These are phyloP conservation scores for Athalia circularis DNA, from an alignment of 2,888 invertebrate species.

Conservation along the genomic window DNA sequence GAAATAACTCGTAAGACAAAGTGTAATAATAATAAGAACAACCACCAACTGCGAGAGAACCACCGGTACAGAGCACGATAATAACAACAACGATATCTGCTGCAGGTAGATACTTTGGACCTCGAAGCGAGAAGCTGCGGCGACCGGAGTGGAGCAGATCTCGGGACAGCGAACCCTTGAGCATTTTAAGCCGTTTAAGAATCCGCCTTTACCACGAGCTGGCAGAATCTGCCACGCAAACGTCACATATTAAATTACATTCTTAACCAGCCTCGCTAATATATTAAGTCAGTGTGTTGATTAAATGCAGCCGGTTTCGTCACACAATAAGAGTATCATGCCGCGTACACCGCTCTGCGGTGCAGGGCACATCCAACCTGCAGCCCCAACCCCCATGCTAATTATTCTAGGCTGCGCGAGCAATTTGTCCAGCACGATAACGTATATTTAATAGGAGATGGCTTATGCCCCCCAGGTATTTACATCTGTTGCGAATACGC, in stretches of 20 bases:
- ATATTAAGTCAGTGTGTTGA: conserved; percentile 55
- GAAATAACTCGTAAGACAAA: conserved; percentile 26
- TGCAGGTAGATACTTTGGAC: neutral
- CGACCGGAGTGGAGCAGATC: neutral
- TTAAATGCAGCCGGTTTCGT: conserved; percentile 54
- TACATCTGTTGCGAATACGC: conserved; percentile 67
- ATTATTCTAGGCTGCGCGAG: conserved; percentile 71
- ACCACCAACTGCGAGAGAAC: too few relatives aligned
- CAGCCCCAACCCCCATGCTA: conserved; percentile 63
- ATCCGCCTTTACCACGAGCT: neutral
- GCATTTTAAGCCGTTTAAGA: neutral
- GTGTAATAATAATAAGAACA: neutral
- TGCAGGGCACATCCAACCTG: conserved; percentile 31
- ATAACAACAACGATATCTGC: neutral
- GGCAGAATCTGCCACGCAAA: conserved; percentile 56
- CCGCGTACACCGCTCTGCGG: neutral
- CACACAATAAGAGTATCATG: conserved; percentile 39
- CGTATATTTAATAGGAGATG: conserved; percentile 67
- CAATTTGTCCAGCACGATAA: conserved; percentile 69
- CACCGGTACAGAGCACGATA: neutral
- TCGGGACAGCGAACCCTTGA: neutral
- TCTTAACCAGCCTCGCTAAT: conserved; percentile 63
- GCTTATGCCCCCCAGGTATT: conserved; percentile 66
- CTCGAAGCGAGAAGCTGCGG: too few relatives aligned
- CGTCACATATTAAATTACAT: conserved; percentile 70